Evolutionary conservation across 2,888 invertebrate species (phyloP).

Genomic region (Philopedon plagiatum): DNA sequence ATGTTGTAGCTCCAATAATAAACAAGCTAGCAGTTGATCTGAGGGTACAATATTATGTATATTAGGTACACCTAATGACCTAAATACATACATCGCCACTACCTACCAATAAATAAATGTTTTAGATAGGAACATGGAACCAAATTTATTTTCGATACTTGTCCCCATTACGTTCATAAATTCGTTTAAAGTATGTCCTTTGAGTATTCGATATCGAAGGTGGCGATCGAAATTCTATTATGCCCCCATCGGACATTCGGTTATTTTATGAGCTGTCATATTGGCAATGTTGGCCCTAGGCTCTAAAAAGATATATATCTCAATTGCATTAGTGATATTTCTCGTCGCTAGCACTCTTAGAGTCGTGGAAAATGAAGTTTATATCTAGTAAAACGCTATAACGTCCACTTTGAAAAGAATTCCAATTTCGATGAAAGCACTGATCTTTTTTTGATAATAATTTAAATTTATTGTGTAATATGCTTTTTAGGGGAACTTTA

Average conservation of each 20-base stretch:
- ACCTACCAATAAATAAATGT: too few relatives aligned
- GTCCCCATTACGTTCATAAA: conserved; percentile 21
- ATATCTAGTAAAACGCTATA: conserved; percentile 41
- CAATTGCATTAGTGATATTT: conserved; percentile 52
- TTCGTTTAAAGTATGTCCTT: conserved; percentile 36
- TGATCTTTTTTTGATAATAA: conserved; percentile 14
- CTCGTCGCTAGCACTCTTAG: conserved; percentile 40
- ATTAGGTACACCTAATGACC: too few relatives aligned
- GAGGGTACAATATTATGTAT: too few relatives aligned
- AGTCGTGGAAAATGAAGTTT: conserved; percentile 44
- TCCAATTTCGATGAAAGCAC: conserved; percentile 42
- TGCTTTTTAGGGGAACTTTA: too few relatives aligned
- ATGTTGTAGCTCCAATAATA: too few relatives aligned
- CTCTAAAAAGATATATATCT: conserved; percentile 51
- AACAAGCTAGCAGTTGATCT: too few relatives aligned
- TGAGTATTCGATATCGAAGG: conserved; percentile 46
- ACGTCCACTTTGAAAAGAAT: conserved; percentile 23
- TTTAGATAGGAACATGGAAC: not conserved
- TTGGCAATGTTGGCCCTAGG: conserved; percentile 64
- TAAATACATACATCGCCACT: too few relatives aligned
- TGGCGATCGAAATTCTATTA: conserved; percentile 51
- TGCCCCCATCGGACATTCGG: conserved; percentile 62
- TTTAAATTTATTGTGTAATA: conserved; percentile 13
- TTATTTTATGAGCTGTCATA: conserved; percentile 69
- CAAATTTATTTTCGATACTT: conserved; percentile 13